These are phyloP conservation scores for Eufriesea mexicana DNA, from an alignment of 1,140 invertebrate species.

Conservation along the genomic window DNA sequence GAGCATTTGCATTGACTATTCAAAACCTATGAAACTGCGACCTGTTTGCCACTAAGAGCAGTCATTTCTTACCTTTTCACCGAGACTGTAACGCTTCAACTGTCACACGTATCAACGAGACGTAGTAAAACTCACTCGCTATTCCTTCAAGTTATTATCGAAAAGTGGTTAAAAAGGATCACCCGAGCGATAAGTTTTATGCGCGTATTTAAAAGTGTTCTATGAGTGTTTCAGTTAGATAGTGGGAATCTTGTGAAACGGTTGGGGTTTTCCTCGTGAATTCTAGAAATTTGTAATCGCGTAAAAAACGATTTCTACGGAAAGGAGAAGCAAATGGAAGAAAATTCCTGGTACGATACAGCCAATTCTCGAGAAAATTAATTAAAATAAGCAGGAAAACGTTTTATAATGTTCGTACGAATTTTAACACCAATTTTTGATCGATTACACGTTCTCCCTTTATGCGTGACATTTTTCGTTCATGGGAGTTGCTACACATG, in stretches of 20 bases:
- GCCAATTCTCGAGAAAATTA: not conserved
- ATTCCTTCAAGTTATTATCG: too few relatives aligned
- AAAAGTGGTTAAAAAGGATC: not conserved
- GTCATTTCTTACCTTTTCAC: not conserved
- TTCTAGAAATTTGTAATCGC: not conserved
- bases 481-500: not conserved
- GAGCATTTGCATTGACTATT: not conserved
- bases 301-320: not conserved
- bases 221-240: not conserved
- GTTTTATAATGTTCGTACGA: not conserved
- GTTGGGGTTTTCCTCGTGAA: not conserved
- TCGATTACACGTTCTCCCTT: not conserved
- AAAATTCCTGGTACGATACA: too few relatives aligned
- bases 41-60: not conserved
- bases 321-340: not conserved
- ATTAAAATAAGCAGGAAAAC: not conserved
- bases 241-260: not conserved
- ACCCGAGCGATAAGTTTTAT: not conserved
- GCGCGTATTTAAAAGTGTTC: not conserved
- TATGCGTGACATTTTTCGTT: not conserved
- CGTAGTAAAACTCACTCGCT: not conserved
- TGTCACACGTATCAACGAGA: not conserved
- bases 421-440: not conserved
- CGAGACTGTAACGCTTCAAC: not conserved
- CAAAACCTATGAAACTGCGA: slow-evolving; percentile 23